phyloP scores from a whole-genome alignment of 2,113 vertebrate species.

The Phrynosoma blainvillii region DNA sequence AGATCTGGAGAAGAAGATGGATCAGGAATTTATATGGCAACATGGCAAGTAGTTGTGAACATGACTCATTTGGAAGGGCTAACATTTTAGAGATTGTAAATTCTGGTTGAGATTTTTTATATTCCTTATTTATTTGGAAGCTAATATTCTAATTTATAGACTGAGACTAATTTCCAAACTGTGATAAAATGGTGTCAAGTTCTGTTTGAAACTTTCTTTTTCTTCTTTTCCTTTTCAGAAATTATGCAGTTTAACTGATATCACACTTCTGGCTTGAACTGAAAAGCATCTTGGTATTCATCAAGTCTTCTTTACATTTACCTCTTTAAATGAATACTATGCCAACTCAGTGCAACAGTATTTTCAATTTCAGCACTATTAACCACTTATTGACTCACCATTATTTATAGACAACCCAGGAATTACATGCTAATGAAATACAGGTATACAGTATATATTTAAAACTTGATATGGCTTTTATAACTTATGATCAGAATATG shows the following conservation, averaged over 20 bases:
- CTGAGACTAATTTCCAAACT: neutral
- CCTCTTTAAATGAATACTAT: neutral
- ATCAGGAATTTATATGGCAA: neutral
- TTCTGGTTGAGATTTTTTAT: neutral
- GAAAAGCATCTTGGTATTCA: slow-evolving; percentile 7
- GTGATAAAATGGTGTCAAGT: slow-evolving; percentile 18
- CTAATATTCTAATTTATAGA: too few species aligned
- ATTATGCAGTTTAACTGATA: slow-evolving; percentile 4
- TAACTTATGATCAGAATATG: slow-evolving; percentile 1
- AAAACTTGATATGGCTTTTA: neutral
- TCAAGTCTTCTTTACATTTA: slow-evolving; percentile 15
- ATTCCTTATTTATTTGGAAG: too few species aligned
- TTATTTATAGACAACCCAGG: slow-evolving; percentile 23
- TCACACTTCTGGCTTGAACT: slow-evolving; percentile 6
- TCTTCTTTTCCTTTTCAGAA: neutral
- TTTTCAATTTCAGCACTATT: slow-evolving; percentile 2
- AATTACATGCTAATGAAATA: slow-evolving; percentile 15
- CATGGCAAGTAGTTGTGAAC: neutral
- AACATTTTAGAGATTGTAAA: neutral
- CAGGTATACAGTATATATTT: neutral
- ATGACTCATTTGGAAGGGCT: neutral
- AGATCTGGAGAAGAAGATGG: neutral
- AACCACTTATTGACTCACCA: slow-evolving; percentile 4
- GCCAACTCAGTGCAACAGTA: neutral
- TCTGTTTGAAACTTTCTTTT: neutral